phyloP scores from a whole-genome alignment of 2,113 vertebrate genomes.

The Protobothrops flavoviridis region DNA sequence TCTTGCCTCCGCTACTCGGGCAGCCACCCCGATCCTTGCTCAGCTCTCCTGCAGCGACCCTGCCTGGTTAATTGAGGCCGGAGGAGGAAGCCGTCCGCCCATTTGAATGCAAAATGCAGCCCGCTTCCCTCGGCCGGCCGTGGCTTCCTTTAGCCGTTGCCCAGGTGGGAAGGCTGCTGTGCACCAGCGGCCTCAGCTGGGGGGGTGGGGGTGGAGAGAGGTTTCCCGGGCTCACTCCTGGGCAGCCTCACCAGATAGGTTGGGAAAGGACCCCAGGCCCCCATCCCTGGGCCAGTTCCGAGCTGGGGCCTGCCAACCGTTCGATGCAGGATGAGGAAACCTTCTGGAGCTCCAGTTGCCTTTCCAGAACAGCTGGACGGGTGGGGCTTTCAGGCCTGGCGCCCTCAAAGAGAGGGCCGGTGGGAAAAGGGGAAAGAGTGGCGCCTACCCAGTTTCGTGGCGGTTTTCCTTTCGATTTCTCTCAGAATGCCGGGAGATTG shows the following conservation, averaged over 20 bases:
- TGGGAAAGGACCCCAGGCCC: background rate
- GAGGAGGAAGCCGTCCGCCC: background rate
- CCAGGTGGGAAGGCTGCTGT: background rate
- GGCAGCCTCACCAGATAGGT: background rate
- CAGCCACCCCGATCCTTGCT: no score
- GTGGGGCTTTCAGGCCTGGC: no score
- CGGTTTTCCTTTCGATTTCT: no score
- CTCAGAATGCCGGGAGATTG: no score
- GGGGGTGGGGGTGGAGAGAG: background rate
- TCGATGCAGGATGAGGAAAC: background rate
- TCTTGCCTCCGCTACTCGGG: background rate
- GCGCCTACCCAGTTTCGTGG: rapidly evolving
- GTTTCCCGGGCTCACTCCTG: background rate
- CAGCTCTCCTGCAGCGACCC: background rate
- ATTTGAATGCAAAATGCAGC: background rate
- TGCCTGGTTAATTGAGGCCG: no score
- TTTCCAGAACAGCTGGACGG: background rate
- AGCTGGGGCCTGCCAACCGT: rapidly evolving
- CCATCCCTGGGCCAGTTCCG: background rate
- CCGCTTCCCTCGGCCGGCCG: background rate
- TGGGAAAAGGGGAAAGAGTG: background rate
- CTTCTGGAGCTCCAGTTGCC: rapidly evolving
- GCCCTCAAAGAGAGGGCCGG: background rate
- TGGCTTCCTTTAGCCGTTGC: rapidly evolving
- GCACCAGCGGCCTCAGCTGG: no score